Evolutionary conservation across 2,113 vertebrate genomes (phyloP).

Genomic region (Paratilapia polleni): DNA sequence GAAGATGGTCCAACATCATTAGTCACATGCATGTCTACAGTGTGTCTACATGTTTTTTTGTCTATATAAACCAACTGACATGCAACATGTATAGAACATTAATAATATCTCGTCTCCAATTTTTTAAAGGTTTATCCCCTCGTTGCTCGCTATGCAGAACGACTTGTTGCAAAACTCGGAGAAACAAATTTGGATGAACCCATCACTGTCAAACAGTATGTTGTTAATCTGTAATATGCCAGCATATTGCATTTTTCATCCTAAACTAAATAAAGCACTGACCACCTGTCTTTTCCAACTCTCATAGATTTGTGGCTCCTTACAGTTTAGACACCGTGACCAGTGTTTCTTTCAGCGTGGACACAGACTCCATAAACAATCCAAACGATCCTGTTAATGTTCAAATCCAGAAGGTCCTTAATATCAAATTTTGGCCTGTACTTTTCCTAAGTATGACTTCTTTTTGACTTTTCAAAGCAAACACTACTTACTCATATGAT

Average conservation of each 20-base stretch:
- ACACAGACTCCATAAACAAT: slow-evolving; percentile 84
- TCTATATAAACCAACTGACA: not conserved
- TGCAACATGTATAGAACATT: not conserved
- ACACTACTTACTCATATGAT: not conserved
- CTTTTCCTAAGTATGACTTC: slow-evolving; percentile 12
- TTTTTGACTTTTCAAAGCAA: not conserved
- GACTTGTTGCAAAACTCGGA: slow-evolving; percentile 60
- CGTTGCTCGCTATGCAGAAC: slow-evolving; percentile 58
- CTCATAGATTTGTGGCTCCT: slow-evolving; percentile 79
- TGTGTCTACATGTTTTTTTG: not conserved
- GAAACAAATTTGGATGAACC: slow-evolving; percentile 46
- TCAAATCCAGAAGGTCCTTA: slow-evolving; percentile 76
- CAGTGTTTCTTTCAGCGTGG: slow-evolving; percentile 85
- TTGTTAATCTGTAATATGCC: not conserved
- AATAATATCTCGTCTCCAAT: not conserved
- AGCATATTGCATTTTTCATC: not conserved
- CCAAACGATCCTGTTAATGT: slow-evolving; percentile 81
- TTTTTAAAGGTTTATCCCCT: slow-evolving; percentile 69
- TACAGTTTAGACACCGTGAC: slow-evolving; percentile 85
- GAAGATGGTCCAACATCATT: not conserved
- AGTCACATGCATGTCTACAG: not conserved
- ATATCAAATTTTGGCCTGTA: slow-evolving; percentile 58
- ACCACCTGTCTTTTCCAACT: not conserved
- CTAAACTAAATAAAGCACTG: not conserved
- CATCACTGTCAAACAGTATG: slow-evolving; percentile 73